Conservation (phyloP, 2,113 vertebrate genomes). For the Siniperca chuatsi region DNA sequence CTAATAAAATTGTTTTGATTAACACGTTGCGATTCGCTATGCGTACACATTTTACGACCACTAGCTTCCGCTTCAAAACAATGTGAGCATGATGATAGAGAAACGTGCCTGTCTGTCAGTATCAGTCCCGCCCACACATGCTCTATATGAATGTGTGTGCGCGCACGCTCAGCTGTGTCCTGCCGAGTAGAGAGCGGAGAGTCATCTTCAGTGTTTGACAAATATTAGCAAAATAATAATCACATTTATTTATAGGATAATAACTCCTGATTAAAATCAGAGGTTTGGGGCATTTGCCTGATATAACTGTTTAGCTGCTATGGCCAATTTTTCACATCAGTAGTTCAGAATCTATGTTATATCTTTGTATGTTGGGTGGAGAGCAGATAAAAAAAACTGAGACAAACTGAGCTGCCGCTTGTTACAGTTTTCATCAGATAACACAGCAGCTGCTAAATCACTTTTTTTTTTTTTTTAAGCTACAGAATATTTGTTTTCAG, state of each 20-base stretch:
- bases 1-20: no score
- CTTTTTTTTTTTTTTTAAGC: not conserved
- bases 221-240: no score
- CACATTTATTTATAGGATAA: not conserved
- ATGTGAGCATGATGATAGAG: no score
- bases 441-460: slow-evolving; percentile 7
- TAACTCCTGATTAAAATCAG: not conserved
- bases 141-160: no score
- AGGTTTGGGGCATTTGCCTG: not conserved
- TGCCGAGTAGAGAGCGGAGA: no score
- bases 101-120: no score
- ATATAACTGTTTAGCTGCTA: not conserved
- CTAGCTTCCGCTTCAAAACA: no score
- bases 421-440: slow-evolving; percentile 16
- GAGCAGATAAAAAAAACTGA: not conserved
- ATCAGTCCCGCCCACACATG: no score
- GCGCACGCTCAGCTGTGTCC: no score
- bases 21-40: no score
- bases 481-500: slow-evolving; percentile 21
- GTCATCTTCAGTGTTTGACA: no score
- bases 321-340: not conserved
- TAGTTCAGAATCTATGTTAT: not conserved
- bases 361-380: not conserved
- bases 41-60: no score
- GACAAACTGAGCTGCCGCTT: not conserved